A percentile compares a stretch with the other conserved stretches of the same genome.
Evolutionary conservation across 2,888 invertebrate species (phyloP).

Genomic region (Nyleta sp.): DNA sequence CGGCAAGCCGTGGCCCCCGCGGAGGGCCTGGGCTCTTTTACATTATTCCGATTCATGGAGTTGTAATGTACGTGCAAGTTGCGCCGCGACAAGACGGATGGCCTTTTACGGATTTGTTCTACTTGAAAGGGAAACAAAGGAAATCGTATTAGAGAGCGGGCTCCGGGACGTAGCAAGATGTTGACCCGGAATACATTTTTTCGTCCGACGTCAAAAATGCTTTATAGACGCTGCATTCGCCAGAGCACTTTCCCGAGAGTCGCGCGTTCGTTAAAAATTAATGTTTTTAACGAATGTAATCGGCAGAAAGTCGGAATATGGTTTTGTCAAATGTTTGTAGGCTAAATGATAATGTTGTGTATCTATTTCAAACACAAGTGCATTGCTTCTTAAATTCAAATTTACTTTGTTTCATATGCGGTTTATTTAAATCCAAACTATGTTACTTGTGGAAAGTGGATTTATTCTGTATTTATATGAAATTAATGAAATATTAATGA

Average conservation of each 20-base stretch:
- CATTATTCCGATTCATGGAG: constrained; percentile 49
- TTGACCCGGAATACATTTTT: constrained; percentile 45
- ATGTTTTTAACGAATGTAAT: too few species aligned
- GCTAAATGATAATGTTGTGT: too few species aligned
- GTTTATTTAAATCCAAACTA: too few species aligned
- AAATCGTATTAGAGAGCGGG: constrained; percentile 23
- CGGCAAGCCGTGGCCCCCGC: constrained; percentile 42
- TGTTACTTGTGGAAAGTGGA: too few species aligned
- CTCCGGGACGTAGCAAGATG: constrained; percentile 24
- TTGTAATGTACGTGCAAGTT: constrained; percentile 27
- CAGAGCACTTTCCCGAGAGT: not conserved
- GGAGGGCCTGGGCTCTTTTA: constrained; percentile 13
- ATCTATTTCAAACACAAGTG: too few species aligned
- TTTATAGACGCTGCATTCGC: constrained; percentile 26
- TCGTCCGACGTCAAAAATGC: constrained; percentile 10
- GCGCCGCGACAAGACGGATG: constrained; percentile 40
- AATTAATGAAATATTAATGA: too few species aligned
- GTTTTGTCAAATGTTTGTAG: too few species aligned
- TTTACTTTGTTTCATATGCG: too few species aligned
- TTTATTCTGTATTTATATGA: too few species aligned
- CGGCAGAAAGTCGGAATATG: too few species aligned
- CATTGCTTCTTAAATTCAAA: too few species aligned
- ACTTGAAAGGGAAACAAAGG: constrained; percentile 49
- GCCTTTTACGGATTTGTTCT: constrained; percentile 50
- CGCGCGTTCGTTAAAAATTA: too few species aligned